phyloP scores from a whole-genome alignment of 1,140 invertebrate species.

The Drosophila pandora region DNA sequence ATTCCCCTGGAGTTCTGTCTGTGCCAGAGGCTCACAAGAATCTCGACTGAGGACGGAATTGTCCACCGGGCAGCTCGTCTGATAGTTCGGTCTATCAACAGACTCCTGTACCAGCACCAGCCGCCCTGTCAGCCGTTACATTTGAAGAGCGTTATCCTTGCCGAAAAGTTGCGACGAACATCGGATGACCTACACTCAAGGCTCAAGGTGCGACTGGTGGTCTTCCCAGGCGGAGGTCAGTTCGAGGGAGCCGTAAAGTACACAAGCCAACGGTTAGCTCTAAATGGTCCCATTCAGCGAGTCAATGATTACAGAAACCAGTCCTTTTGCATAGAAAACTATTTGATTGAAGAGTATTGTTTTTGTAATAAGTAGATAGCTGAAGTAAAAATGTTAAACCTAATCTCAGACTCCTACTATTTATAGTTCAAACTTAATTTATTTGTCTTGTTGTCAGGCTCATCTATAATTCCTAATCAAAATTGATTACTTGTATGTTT shows the following conservation, averaged over 20 bases:
- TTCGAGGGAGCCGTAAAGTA: constrained; percentile 28
- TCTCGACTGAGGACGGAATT: not conserved
- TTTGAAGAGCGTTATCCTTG: constrained; percentile 4
- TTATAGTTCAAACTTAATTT: too few relatives aligned
- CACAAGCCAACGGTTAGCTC: not conserved
- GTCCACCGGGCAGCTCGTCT: constrained; percentile 22
- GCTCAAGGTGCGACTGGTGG: constrained; percentile 13
- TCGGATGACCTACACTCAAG: not conserved
- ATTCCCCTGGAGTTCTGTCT: constrained; percentile 18
- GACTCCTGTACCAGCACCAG: not conserved
- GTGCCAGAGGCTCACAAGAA: not conserved
- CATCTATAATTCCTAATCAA: not conserved
- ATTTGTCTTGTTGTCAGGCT: too few relatives aligned
- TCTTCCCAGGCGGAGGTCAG: constrained; percentile 20
- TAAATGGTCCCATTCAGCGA: constrained; percentile 17
- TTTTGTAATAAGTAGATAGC: constrained; percentile 6
- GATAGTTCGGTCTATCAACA: constrained; percentile 19
- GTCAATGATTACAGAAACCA: constrained; percentile 4
- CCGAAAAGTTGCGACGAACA: constrained; percentile 10
- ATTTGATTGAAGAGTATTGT: constrained; percentile 29
- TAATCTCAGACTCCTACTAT: too few relatives aligned
- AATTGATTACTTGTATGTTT: not conserved
- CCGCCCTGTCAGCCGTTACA: constrained; percentile 20
- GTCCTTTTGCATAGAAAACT: constrained; percentile 23
- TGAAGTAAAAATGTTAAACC: too few relatives aligned